A percentile compares a stretch with the other conserved stretches of the same genome.
These are phyloP conservation scores for Paraplagusia blochii DNA, from an alignment of 2,113 vertebrate species.

Conservation along the genomic window DNA sequence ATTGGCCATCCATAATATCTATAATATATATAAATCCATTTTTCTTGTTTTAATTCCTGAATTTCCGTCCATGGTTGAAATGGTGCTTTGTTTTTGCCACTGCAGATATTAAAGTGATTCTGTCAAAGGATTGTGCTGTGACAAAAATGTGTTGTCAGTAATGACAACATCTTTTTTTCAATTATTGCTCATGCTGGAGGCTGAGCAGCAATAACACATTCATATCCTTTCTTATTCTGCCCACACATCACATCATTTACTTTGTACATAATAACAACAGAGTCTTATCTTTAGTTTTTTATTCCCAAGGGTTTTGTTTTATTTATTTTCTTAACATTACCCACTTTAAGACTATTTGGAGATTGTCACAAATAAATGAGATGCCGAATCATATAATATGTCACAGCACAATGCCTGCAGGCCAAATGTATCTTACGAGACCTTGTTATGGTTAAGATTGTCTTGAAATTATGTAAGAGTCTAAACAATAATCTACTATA, in stretches of 20 bases:
- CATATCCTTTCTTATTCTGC: slow-evolving; percentile 28
- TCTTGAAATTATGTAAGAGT: too few species aligned
- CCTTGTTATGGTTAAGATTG: too few species aligned
- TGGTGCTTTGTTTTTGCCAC: background rate
- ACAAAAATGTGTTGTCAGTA: slow-evolving; percentile 24
- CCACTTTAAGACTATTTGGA: slow-evolving; percentile 21
- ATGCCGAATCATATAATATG: slow-evolving; percentile 3
- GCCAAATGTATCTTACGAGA: too few species aligned
- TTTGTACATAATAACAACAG: slow-evolving; percentile 17
- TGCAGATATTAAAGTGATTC: slow-evolving; percentile 26
- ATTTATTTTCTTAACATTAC: slow-evolving; percentile 32
- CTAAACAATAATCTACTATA: background rate
- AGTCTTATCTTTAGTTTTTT: too few species aligned
- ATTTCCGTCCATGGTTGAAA: too few species aligned
- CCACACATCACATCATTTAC: background rate
- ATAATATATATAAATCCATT: too few species aligned
- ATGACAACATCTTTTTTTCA: slow-evolving; percentile 29
- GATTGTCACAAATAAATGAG: slow-evolving; percentile 14
- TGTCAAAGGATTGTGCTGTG: background rate
- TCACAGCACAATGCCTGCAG: too few species aligned
- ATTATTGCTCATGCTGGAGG: slow-evolving; percentile 26
- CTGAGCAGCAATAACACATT: slow-evolving; percentile 12
- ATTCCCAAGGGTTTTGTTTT: too few species aligned
- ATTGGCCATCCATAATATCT: too few species aligned
- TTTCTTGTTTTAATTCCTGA: too few species aligned